phyloP scores from a whole-genome alignment of 2,888 invertebrate species.

The Sepiola atlantica region DNA sequence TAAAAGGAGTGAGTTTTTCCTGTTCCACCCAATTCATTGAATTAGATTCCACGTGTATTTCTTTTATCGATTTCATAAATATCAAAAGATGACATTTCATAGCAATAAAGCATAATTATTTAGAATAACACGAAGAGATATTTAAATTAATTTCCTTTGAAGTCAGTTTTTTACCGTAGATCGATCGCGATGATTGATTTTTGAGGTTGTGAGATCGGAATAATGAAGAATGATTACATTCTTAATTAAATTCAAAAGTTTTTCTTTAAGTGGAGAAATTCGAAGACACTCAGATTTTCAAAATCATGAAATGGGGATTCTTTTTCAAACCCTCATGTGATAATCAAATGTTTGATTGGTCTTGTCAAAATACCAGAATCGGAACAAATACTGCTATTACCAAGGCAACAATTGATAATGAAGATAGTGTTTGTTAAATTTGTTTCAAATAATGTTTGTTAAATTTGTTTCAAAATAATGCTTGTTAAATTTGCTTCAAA shows the following conservation, averaged over 20 bases:
- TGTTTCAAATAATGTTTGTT: too few species aligned
- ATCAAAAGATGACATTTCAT: background rate
- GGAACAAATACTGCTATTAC: too few species aligned
- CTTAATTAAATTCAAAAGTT: background rate
- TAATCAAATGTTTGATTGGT: too few species aligned
- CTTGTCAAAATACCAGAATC: too few species aligned
- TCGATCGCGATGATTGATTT: constrained; percentile 2
- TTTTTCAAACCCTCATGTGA: too few species aligned
- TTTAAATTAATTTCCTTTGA: background rate
- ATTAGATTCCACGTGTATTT: background rate
- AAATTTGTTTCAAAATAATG: too few species aligned
- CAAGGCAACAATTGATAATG: too few species aligned
- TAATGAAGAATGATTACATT: background rate
- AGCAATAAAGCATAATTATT: background rate
- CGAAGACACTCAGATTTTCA: too few species aligned
- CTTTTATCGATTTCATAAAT: background rate
- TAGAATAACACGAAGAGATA: background rate
- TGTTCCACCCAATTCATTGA: background rate
- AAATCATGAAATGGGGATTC: too few species aligned
- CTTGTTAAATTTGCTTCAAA: too few species aligned
- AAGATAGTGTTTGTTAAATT: too few species aligned
- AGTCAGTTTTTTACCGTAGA: background rate
- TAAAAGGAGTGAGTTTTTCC: background rate
- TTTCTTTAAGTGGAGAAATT: background rate
- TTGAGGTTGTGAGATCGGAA: background rate